A percentile compares a stretch with the other conserved stretches of the same genome.
phyloP scores from a whole-genome alignment of 1,140 invertebrate genomes.

The Lordiphosa clarofinis region DNA sequence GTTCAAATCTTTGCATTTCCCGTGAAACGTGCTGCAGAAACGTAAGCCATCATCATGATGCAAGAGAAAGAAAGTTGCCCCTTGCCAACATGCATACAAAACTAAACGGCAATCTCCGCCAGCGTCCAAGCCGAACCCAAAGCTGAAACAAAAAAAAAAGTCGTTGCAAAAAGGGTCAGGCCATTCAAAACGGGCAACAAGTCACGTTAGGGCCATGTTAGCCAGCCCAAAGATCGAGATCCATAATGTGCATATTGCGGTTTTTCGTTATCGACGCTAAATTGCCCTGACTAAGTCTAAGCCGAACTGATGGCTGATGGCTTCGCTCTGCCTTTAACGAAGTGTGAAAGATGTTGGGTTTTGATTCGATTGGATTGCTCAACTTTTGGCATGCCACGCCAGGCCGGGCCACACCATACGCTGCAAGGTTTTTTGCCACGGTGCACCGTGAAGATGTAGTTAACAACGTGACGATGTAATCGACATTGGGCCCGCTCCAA shows the following conservation, averaged over 20 bases:
- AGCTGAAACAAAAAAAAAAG: neutral
- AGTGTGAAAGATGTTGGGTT: slow-evolving; percentile 72
- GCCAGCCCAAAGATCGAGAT: slow-evolving; percentile 44
- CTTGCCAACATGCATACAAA: slow-evolving; percentile 33
- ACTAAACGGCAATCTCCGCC: slow-evolving; percentile 55
- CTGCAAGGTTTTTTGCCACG: slow-evolving; percentile 54
- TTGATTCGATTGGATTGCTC: slow-evolving; percentile 69
- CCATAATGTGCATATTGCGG: slow-evolving; percentile 73
- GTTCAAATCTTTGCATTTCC: slow-evolving; percentile 74
- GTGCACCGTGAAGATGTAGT: slow-evolving; percentile 72
- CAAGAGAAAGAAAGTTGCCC: slow-evolving; percentile 69
- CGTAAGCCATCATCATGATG: slow-evolving; percentile 53
- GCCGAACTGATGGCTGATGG: slow-evolving; percentile 22
- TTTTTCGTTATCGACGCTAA: slow-evolving; percentile 61
- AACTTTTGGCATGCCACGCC: slow-evolving; percentile 48
- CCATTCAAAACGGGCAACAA: slow-evolving; percentile 28
- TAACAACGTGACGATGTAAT: slow-evolving; percentile 77
- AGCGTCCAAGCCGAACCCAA: slow-evolving; percentile 29
- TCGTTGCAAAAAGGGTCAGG: slow-evolving; percentile 21
- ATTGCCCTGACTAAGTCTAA: slow-evolving; percentile 53
- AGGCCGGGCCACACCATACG: slow-evolving; percentile 61
- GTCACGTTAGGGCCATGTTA: slow-evolving; percentile 67
- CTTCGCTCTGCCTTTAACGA: slow-evolving; percentile 64
- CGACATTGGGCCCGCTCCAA: slow-evolving; percentile 51
- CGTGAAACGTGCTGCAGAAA: slow-evolving; percentile 53